Evolutionary conservation across 2,888 invertebrate genomes (phyloP).

Genomic region (Phymatocera aterrima): DNA sequence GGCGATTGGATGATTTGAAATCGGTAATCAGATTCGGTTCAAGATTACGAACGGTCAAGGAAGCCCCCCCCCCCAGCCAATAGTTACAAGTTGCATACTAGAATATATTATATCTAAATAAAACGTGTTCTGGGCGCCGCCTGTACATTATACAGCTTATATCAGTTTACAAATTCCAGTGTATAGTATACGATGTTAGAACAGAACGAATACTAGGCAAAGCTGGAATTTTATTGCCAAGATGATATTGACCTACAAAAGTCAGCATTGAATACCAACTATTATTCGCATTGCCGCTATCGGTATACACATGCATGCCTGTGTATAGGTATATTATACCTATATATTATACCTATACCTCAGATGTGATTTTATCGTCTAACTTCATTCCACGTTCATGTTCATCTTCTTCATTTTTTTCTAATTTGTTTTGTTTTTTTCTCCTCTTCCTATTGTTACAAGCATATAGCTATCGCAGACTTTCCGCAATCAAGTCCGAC

Average conservation of each 20-base stretch:
- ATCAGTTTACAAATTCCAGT: background rate
- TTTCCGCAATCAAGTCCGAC: background rate
- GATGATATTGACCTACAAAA: slow-evolving; percentile 43
- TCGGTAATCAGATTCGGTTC: slow-evolving; percentile 24
- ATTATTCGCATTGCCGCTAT: no score
- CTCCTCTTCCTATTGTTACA: background rate
- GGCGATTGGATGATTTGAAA: background rate
- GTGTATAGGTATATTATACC: no score
- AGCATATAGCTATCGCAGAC: no score
- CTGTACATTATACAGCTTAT: background rate
- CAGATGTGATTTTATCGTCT: slow-evolving; percentile 2
- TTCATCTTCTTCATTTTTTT: background rate
- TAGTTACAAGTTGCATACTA: background rate
- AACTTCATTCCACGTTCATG: no score
- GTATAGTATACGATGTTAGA: background rate
- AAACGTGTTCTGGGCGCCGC: background rate
- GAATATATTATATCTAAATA: background rate
- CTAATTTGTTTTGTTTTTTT: background rate
- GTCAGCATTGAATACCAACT: slow-evolving; percentile 39
- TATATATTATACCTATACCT: no score
- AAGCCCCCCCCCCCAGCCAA: background rate
- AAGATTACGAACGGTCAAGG: slow-evolving; percentile 28
- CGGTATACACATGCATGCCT: no score
- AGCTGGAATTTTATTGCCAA: slow-evolving; percentile 25
- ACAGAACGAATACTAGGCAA: background rate